Base-by-base conservation (phyloP, 1,140 invertebrate species). In the Drosophila eugracilis region DNA sequence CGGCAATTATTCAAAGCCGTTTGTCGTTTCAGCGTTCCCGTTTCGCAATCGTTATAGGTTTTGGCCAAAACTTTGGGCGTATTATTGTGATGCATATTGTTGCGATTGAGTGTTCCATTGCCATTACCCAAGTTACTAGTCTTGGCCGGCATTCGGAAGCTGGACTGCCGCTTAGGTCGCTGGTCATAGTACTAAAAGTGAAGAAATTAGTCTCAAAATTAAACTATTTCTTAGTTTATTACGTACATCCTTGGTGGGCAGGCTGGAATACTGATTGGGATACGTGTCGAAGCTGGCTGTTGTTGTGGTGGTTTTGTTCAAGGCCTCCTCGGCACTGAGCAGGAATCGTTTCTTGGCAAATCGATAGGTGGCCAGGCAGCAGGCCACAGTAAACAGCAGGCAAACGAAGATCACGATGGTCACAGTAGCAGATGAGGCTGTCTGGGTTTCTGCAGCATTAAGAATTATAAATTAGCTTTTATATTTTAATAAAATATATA, bases 181-280 rank as follows among this genome's bases (percentile, higher is more conserved):
- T 70, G 79, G 14, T 91, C 90, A 26, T 91, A 90, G 42, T 90
- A 88, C 90, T 91, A 69, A 3, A 14, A 17, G 7, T 3, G 32
- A 32, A 6, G 39, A 9, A n/a, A 24, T 4, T 50, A 12, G 39
- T 58, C 34, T 45, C 21, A 24, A 7, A 6, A 36, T 10, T 4
- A 15, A 15, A 17, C 2, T 17, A 21, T 37, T 28, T 44, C 0
- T 19, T 1, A 9, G 2, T 10, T 5, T 41, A 19, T 41, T 7
- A 78, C 93, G 93, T 66, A 95, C 94, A 90, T 95, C 95, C 83
- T 95, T 96, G 48, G 96, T 92, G 0, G 95, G 96, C 26, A 97
- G 94, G n/a, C 95, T 95, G 37, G 96, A 95, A 85, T 97, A 97
- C 59, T 95, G 95, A 90, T 97, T 97, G 77, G 95, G 95, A 80